A percentile compares a stretch with the other conserved stretches of the same genome.
phyloP scores from a whole-genome alignment of 2,113 vertebrate genomes.

The Piprites chloris region DNA sequence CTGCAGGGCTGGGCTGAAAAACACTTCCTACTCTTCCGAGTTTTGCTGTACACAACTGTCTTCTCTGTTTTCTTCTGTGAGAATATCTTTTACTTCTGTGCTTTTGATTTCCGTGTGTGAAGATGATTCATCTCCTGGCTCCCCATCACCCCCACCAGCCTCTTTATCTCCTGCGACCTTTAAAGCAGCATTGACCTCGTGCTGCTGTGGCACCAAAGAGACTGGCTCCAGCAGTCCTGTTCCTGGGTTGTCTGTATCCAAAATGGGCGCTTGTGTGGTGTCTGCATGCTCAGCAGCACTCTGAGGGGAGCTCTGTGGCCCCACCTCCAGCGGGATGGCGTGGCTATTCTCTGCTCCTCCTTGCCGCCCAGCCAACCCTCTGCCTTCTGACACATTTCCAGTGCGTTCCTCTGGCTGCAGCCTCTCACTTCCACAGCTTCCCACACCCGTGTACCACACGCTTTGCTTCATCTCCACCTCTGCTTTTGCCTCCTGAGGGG shows the following conservation, averaged over 20 bases:
- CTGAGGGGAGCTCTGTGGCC: neutral
- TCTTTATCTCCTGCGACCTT: neutral
- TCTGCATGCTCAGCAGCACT: neutral
- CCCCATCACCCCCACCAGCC: neutral
- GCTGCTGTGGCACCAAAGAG: neutral
- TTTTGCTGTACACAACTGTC: neutral
- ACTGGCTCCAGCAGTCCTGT: neutral
- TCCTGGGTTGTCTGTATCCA: neutral
- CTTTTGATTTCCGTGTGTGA: neutral
- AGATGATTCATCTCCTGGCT: neutral
- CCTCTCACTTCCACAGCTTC: neutral
- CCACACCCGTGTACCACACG: neutral
- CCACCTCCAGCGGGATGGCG: neutral
- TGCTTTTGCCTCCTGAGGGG: neutral
- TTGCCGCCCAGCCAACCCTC: neutral
- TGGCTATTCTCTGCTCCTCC: neutral
- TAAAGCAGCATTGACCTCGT: fast-evolving
- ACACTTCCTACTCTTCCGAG: constrained; percentile 20
- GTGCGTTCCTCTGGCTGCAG: neutral
- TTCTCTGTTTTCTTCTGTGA: neutral
- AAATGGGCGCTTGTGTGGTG: neutral
- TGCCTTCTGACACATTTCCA: neutral
- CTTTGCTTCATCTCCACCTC: neutral
- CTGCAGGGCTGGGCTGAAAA: neutral
- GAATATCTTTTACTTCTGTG: neutral